These are phyloP conservation scores for Spinus olivaceus DNA, from an alignment of 2,797 vertebrate species.

Conservation along the genomic window DNA sequence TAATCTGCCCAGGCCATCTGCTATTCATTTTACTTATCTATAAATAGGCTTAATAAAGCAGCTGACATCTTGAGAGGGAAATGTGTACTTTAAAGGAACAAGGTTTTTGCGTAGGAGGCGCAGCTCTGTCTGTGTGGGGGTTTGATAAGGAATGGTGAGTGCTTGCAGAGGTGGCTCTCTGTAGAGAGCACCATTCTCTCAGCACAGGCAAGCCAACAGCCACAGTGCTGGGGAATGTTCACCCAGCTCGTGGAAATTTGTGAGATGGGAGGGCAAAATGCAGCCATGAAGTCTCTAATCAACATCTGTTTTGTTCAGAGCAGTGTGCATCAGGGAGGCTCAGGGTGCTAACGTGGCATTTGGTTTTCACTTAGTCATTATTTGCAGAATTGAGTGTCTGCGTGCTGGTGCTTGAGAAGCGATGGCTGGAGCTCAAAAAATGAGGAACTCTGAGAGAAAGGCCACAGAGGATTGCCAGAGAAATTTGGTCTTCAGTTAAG, in stretches of 20 bases:
- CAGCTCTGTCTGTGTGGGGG: not conserved
- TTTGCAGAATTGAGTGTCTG: not conserved
- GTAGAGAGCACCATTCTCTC: not conserved
- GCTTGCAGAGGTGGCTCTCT: not conserved
- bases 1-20: not conserved
- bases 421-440: not conserved
- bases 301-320: not conserved
- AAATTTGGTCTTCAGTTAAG: not conserved
- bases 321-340: fast-evolving
- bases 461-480: not conserved
- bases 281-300: not conserved
- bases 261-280: not conserved
- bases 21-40: conserved; percentile 21
- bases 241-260: not conserved
- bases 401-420: not conserved
- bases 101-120: not conserved
- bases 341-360: not conserved
- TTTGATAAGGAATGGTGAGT: not conserved
- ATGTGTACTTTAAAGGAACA: not conserved
- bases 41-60: conserved; percentile 45
- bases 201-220: fast-evolving
- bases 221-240: not conserved
- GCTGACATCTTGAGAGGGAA: not conserved
- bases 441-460: not conserved
- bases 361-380: not conserved